phyloP scores from a whole-genome alignment of 2,113 vertebrate genomes.

The Larimichthys polyactis region DNA sequence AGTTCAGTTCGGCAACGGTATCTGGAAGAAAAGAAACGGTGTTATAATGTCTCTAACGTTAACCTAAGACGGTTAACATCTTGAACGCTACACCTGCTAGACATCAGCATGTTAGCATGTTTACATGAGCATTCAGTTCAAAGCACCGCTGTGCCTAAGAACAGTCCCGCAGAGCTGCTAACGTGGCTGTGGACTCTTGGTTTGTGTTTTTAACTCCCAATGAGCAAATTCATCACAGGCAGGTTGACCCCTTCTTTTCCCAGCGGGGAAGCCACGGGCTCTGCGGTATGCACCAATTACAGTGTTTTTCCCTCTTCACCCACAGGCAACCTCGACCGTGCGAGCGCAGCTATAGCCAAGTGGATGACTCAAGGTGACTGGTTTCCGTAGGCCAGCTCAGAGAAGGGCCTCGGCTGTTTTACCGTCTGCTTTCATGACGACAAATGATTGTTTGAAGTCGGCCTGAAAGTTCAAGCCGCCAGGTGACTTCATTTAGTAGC shows the following conservation, averaged over 20 bases:
- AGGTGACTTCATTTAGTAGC: slow-evolving; percentile 22
- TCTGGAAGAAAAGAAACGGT: too few species aligned
- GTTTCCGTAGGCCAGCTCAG: slow-evolving; percentile 1
- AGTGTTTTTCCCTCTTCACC: slow-evolving; percentile 38
- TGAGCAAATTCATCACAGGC: slow-evolving; percentile 29
- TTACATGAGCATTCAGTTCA: background rate
- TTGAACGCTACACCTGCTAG: background rate
- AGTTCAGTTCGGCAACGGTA: too few species aligned
- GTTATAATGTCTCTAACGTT: too few species aligned
- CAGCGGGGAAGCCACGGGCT: slow-evolving; percentile 31
- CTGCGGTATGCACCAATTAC: slow-evolving; percentile 59
- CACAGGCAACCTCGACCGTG: slow-evolving; percentile 40
- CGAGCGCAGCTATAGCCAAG: slow-evolving; percentile 31
- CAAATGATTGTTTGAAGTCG: slow-evolving; percentile 39
- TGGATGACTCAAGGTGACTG: slow-evolving; percentile 66
- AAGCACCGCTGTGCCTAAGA: background rate
- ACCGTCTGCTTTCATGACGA: slow-evolving; percentile 1
- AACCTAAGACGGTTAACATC: background rate
- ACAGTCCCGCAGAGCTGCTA: background rate
- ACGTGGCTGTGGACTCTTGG: background rate
- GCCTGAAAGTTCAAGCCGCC: slow-evolving; percentile 36
- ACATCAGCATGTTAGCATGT: slow-evolving; percentile 7
- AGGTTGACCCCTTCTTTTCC: slow-evolving; percentile 38
- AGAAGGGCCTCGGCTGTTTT: slow-evolving; percentile 9
- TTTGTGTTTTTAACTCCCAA: slow-evolving; percentile 11